Evolutionary conservation across 2,888 invertebrate genomes (phyloP).

Genomic region (Catocala sponsa): DNA sequence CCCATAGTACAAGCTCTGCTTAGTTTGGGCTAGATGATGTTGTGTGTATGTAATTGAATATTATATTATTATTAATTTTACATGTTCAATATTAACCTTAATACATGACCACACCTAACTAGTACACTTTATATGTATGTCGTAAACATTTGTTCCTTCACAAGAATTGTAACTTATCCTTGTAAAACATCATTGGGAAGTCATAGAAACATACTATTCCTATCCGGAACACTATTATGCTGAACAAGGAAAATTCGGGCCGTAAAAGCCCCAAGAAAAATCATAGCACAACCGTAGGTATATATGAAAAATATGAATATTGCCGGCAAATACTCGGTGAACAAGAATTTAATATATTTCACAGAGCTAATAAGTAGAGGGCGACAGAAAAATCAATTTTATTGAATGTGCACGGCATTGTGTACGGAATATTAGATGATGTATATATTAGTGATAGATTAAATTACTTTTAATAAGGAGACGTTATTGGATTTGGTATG

Average conservation of each 20-base stretch:
- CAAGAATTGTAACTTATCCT: not conserved
- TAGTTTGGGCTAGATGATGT: too few species aligned
- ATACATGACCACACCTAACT: too few species aligned
- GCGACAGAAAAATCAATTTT: slow-evolving; percentile 30
- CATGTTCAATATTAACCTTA: too few species aligned
- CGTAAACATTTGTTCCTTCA: not conserved
- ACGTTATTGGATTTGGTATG: too few species aligned
- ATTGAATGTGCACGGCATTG: slow-evolving; percentile 28
- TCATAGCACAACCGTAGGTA: slow-evolving; percentile 27
- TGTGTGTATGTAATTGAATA: too few species aligned
- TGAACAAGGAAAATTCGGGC: slow-evolving; percentile 12
- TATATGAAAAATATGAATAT: slow-evolving; percentile 45
- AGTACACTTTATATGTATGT: too few species aligned
- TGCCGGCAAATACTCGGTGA: slow-evolving; percentile 26
- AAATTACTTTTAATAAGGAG: too few species aligned
- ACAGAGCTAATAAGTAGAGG: slow-evolving; percentile 39
- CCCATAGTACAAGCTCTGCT: too few species aligned
- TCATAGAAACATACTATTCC: not conserved
- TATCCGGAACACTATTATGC: not conserved
- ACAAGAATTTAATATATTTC: slow-evolving; percentile 50
- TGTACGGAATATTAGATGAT: not conserved
- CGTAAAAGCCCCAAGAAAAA: slow-evolving; percentile 33
- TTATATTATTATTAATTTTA: too few species aligned
- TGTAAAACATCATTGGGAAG: not conserved
- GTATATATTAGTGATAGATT: not conserved